Percentiles rank a stretch among this genome's conserved stretches.
Evolutionary conservation across 1,140 invertebrate genomes (phyloP).

Genomic region (Penaeus japonicus): DNA sequence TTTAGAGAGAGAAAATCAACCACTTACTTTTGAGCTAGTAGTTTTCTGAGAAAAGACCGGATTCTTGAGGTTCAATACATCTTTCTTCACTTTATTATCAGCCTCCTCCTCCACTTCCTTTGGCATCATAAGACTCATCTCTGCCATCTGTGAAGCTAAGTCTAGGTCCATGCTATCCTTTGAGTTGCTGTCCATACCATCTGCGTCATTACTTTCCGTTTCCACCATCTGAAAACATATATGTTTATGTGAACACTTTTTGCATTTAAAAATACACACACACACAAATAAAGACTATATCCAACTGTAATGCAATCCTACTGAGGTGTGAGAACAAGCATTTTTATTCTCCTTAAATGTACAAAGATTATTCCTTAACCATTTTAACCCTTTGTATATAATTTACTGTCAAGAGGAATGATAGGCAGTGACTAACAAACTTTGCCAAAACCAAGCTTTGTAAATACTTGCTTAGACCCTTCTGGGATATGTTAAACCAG

Average conservation of each 20-base stretch:
- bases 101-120: neutral
- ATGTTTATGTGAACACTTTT: neutral
- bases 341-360: too few relatives aligned
- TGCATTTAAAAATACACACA: neutral
- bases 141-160: neutral
- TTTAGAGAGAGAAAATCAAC: neutral
- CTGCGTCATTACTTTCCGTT: neutral
- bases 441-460: too few relatives aligned
- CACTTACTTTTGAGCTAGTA: neutral
- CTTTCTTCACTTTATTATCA: neutral
- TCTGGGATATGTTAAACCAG: too few relatives aligned
- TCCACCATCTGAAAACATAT: conserved; percentile 21
- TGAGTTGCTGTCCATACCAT: neutral
- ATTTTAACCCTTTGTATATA: too few relatives aligned
- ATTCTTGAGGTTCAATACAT: neutral
- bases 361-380: too few relatives aligned
- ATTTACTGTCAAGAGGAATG: too few relatives aligned
- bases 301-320: too few relatives aligned
- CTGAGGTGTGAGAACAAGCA: too few relatives aligned
- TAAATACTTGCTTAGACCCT: too few relatives aligned
- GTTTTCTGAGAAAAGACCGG: neutral
- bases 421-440: too few relatives aligned
- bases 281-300: too few relatives aligned
- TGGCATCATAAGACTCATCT: neutral
- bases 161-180: neutral